These are phyloP conservation scores for Melanocharis versteri DNA, from an alignment of 2,113 vertebrate species.

Conservation along the genomic window DNA sequence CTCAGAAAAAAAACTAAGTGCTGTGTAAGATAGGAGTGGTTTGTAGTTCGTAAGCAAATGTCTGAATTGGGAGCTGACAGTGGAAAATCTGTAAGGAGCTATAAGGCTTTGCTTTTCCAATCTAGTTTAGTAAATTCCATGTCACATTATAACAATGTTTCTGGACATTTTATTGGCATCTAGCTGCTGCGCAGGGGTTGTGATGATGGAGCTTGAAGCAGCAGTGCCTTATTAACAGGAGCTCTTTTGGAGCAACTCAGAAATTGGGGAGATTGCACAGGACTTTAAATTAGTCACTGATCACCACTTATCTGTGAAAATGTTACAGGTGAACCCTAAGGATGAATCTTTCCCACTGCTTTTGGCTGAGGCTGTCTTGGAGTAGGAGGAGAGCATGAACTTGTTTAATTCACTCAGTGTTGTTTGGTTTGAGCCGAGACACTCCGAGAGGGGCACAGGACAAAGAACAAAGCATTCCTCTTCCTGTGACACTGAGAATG, in stretches of 20 bases:
- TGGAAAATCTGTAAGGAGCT: neutral
- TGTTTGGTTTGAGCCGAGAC: neutral
- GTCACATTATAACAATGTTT: neutral
- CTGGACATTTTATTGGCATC: neutral
- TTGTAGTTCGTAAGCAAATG: neutral
- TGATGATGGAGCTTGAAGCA: neutral
- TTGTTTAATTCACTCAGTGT: neutral
- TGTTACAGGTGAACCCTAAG: neutral
- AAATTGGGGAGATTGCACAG: fast-evolving
- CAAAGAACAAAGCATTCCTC: neutral
- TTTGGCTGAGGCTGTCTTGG: neutral
- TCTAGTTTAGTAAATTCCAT: neutral
- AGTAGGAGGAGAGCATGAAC: neutral
- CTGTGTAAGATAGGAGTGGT: neutral
- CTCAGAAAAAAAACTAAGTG: neutral
- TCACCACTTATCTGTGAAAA: neutral
- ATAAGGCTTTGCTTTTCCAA: neutral
- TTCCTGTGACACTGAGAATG: fast-evolving
- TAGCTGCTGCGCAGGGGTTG: neutral
- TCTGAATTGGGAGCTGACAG: neutral
- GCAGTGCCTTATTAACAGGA: neutral
- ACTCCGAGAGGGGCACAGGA: neutral
- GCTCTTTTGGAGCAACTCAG: neutral
- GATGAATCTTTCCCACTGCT: neutral
- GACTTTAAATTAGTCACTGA: neutral